These are phyloP conservation scores for Melanotaenia boesemani DNA, from an alignment of 2,797 vertebrate species.

Conservation along the genomic window DNA sequence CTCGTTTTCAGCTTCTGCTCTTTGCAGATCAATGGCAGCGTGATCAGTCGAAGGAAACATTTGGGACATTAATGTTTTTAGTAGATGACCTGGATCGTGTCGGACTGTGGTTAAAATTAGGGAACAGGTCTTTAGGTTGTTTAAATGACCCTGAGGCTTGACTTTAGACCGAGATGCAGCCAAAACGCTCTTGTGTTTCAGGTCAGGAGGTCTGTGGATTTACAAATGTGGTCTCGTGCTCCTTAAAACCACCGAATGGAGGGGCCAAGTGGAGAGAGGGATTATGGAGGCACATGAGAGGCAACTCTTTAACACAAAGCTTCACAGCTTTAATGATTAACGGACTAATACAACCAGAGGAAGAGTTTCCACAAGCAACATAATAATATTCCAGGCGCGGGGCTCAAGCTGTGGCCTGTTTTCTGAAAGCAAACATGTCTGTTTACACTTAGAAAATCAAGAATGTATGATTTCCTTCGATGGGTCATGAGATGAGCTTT, in stretches of 20 bases:
- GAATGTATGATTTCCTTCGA: background rate
- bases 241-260: constrained; percentile 9
- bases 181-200: background rate
- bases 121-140: background rate
- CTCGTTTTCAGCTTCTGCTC: background rate
- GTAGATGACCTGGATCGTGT: background rate
- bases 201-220: background rate
- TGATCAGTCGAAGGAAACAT: background rate
- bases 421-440: background rate
- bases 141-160: background rate
- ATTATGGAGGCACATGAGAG: constrained; percentile 48
- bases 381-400: no score
- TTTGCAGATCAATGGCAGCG: no score
- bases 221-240: constrained; percentile 8
- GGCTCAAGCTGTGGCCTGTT: no score
- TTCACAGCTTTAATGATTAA: background rate
- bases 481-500: constrained; percentile 34
- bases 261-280: background rate
- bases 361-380: background rate
- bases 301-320: background rate
- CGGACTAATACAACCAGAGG: background rate
- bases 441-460: background rate
- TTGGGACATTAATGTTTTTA: background rate
- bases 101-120: background rate
- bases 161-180: background rate